Base-by-base conservation (phyloP, 2,113 vertebrate species). In the Sinocyclocheilus rhinocerous region DNA sequence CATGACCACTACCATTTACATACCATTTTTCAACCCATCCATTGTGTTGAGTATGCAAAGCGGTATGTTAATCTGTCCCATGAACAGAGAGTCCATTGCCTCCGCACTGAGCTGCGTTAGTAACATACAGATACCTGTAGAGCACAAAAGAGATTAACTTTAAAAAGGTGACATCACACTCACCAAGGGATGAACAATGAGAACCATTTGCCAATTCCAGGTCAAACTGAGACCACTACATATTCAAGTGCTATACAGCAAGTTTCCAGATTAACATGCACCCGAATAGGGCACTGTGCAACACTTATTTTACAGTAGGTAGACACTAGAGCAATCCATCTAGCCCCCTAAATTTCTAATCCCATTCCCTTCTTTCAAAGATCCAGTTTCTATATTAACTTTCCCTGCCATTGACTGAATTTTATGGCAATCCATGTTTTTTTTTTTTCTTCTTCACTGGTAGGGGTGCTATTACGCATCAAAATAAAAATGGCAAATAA, bases 81-180 rank as follows among this genome's bases (percentile, higher is more conserved):
- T 85, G 50, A 97, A 87, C 83, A 97, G 76, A 0, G 96, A 96
- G 73, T 97, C 96, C 96, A 97, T 95, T n/a, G 96, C 95, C 86
- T 96, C 95, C 6, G 96, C 95, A 73, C 97, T 96, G 78, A 97
- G 92, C 61, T 96, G 95, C 1, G 96, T 96, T 42, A 97, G 91
- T 88, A 97, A 86, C 96, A 97, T 97, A 88, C 96, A 97, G 84
- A 97, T 96, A 9, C 96, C 96, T 97, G 81, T 76, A 24, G 78
- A 5, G 22, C 55, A 84, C 72, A 86, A 20, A 88, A 80, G 10
- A 59, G 33, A 1, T 4, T 3, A 2, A 36, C 18, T 57, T 78
- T 3, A 78, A 57, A 48, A 33, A 78, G 6, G 12, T 76, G n/a
- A 48, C 39, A 70, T 70, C 18, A 70, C 9, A 42, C 18, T 72